Evolutionary conservation across 2,888 invertebrate genomes (phyloP).

Genomic region (Temnothorax unifasciatus): DNA sequence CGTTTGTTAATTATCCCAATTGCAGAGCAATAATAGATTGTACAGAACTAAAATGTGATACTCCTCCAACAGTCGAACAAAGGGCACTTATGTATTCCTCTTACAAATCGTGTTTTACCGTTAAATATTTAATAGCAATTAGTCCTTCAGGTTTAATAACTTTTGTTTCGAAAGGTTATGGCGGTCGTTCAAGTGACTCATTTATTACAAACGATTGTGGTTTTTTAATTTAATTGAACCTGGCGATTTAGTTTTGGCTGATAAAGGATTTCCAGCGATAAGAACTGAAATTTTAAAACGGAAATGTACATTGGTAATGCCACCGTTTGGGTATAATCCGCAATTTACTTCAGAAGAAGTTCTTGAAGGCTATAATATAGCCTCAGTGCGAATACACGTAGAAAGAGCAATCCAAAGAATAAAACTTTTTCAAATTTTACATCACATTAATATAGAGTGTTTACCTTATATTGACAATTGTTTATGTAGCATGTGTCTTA

Average conservation of each 20-base stretch:
- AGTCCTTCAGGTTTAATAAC: constrained; percentile 69
- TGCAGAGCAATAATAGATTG: not conserved
- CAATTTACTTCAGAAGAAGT: constrained; percentile 54
- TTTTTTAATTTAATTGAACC: constrained; percentile 72
- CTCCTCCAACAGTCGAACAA: constrained; percentile 53
- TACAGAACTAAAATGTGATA: not conserved
- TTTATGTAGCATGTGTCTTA: no score
- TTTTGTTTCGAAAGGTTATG: constrained; percentile 73
- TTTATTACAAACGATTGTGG: constrained; percentile 72
- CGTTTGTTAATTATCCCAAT: not conserved
- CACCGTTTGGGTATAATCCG: constrained; percentile 64
- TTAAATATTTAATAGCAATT: constrained; percentile 69
- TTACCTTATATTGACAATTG: no score
- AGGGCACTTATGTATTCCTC: constrained; percentile 66
- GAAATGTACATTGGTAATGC: constrained; percentile 65
- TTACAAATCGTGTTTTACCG: constrained; percentile 63
- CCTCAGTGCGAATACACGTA: no score
- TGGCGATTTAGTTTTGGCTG: constrained; percentile 60
- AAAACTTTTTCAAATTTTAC: no score
- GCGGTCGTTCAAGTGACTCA: constrained; percentile 68
- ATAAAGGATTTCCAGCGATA: constrained; percentile 44
- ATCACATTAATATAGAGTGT: no score
- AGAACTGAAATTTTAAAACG: constrained; percentile 60
- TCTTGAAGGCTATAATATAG: no score
- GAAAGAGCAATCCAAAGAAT: no score